Base-by-base conservation (phyloP, 2,888 invertebrate genomes). In the Leptinotarsa peninsularis region DNA sequence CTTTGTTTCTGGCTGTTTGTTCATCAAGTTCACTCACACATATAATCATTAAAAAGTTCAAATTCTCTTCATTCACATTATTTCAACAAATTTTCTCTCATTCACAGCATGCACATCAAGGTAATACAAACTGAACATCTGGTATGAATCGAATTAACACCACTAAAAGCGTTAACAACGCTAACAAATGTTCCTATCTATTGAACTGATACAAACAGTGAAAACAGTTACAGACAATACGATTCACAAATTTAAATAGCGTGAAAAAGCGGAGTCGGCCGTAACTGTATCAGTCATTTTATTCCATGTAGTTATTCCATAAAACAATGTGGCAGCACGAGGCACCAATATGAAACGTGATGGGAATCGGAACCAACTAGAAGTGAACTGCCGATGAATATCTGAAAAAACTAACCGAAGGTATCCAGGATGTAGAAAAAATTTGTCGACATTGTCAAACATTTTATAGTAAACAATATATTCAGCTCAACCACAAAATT, bases 161-260 rank as follows among this genome's bases (percentile, higher is more conserved):
- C 21, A 58, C 49, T 54, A 70, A 58, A 43, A 43, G 49, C 58
- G 58, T 58, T 43, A 33, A 58, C 69, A 54, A 43, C 18, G 69
- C 49, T 58, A 67, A 67, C 54, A 72, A 72, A 72, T 72, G 67
- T 72, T 72, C 67, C 72, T 67, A 43, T 72, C 66, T 66, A 72
- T 67, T 72, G 72, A 67, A 56, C 54, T 67, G 72, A 67, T 72
- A 21, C 33, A 58, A 72, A 72, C 67, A 70, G 27, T 49, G 17
- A 15, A 49, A 54, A 70, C 69, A 70, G 69, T 70, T 70, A 68
- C 23, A 27, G 58, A 58, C 58, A 58, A 27, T 70, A 70, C 58
- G 58, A 49, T 43, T 54, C 69, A 58, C 43, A 58, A 49, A 49
- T 58, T 70, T n/a, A 21, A 70, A 49, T 43, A 18, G 69, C 69